Evolutionary conservation across 2,797 vertebrate species (phyloP), one percentile per base, ranked within the genome.

Genomic region (Pygocentrus nattereri): DNA sequence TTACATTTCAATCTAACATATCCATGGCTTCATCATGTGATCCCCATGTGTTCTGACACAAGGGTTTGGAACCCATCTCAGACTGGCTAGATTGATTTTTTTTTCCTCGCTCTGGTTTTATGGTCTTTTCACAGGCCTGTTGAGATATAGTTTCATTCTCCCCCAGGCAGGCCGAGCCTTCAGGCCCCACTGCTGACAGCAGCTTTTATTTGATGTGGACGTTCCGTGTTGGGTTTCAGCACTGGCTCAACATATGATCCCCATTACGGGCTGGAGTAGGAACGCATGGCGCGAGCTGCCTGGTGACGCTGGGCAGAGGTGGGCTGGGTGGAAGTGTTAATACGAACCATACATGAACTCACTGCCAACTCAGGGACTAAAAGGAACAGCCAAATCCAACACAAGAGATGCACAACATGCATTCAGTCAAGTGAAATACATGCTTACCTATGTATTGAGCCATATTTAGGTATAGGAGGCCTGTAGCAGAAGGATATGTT

Each of bases 201-300:
- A 90, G 91, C 85, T 93, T 93, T 93, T 92, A 94, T 93, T 93
- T 93, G 91, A 94, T 93, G 93, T 93, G 90, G 91, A 92, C 65
- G 91, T 92, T 91, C 90, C 86, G 91, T 92, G 92, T 93, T 91
- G 87, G 88, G 92, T 94, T 94, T 92, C 93, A 93, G 91, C 16
- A 80, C 90, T 84, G 90, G 88, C 89, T 92, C 89, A 91, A 93
- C 94, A 95, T 94, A 91, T 94, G 93, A 95, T 95, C 92, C 92
- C 91, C 93, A 94, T 95, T 95, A 95, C 91, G 89, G 65, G 91
- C 88, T 88, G 88, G 86, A 91, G 89, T 83, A 91, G 89, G 85
- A 92, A 89, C 74, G 86, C 86, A 89, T 88, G 91, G 89, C 85
- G 88, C 90, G 78, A 89, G 87, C 91, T 90, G 91, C 89, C 89